A percentile compares a stretch with the other conserved stretches of the same genome.
Evolutionary conservation across 2,113 vertebrate genomes (phyloP).

Genomic region (Chaetops frenatus): DNA sequence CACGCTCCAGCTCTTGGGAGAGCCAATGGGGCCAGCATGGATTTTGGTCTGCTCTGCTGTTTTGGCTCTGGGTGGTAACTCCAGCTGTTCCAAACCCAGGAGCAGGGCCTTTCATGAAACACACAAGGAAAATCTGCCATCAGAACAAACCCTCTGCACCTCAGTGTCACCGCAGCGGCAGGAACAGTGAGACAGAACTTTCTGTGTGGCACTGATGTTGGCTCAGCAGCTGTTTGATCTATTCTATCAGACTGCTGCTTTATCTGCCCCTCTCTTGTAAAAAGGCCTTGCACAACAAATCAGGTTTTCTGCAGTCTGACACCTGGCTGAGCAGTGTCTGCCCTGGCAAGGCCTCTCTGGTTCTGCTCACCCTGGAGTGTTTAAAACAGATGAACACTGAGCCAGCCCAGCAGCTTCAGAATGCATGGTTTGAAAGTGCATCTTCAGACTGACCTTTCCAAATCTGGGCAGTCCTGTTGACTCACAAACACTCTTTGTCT

Average conservation of each 20-base stretch:
- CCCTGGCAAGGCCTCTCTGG: background rate
- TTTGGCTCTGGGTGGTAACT: background rate
- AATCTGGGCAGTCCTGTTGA: background rate
- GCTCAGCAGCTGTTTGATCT: background rate
- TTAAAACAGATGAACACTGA: background rate
- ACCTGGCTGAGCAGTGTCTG: background rate
- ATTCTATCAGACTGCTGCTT: background rate
- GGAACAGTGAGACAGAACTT: background rate
- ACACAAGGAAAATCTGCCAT: fast-evolving
- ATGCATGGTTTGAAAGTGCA: background rate
- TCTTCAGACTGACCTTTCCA: background rate
- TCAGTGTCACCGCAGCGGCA: background rate
- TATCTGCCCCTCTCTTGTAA: background rate
- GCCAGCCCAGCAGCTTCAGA: background rate
- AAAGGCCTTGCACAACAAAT: background rate
- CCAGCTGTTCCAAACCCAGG: background rate
- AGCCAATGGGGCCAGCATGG: background rate
- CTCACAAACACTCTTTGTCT: background rate
- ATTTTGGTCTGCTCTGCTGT: background rate
- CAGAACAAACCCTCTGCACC: background rate
- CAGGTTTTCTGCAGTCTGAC: background rate
- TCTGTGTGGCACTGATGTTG: fast-evolving
- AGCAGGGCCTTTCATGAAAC: background rate
- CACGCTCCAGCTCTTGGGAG: background rate
- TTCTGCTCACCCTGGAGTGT: background rate